These are phyloP conservation scores for Antheraea assamensis DNA, from an alignment of 2,888 invertebrate species.

Conservation along the genomic window DNA sequence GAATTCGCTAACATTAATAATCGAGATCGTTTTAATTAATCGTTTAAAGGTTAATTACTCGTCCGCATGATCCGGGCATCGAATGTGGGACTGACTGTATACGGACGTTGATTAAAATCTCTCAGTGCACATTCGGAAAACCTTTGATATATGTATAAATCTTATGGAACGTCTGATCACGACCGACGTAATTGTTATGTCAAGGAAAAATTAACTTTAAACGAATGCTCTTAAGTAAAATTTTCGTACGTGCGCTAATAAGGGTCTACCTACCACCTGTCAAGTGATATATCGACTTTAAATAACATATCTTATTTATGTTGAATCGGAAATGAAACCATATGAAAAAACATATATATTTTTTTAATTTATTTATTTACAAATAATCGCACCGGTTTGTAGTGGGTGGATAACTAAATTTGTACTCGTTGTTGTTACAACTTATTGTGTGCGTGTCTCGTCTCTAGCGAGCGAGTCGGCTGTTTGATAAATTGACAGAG, in stretches of 20 bases:
- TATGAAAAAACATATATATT: slow-evolving; percentile 64
- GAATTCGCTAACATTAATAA: background rate
- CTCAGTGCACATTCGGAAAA: slow-evolving; percentile 77
- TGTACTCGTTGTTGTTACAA: slow-evolving; percentile 65
- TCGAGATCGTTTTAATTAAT: slow-evolving; percentile 47
- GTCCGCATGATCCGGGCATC: slow-evolving; percentile 51
- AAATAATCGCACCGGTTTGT: slow-evolving; percentile 66
- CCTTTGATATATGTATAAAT: slow-evolving; percentile 80
- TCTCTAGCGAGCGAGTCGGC: slow-evolving; percentile 41
- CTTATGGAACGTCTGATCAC: slow-evolving; percentile 69
- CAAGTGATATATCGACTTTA: slow-evolving; percentile 81
- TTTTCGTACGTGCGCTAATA: slow-evolving; percentile 40
- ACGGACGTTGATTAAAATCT: slow-evolving; percentile 79
- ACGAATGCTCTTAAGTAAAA: slow-evolving; percentile 40
- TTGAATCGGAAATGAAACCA: slow-evolving; percentile 80
- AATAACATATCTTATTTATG: slow-evolving; percentile 84
- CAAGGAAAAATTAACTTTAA: slow-evolving; percentile 48
- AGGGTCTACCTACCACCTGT: slow-evolving; percentile 77
- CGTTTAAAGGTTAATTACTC: slow-evolving; percentile 54
- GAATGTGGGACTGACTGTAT: slow-evolving; percentile 39
- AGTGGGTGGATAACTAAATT: slow-evolving; percentile 80
- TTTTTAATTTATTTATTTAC: slow-evolving; percentile 51
- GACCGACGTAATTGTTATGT: slow-evolving; percentile 43
- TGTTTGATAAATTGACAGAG: slow-evolving; percentile 70
- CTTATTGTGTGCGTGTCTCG: slow-evolving; percentile 42